Percentiles rank a stretch among this genome's conserved stretches.
These are phyloP conservation scores for Todus mexicanus DNA, from an alignment of 2,797 vertebrate species.

Conservation along the genomic window DNA sequence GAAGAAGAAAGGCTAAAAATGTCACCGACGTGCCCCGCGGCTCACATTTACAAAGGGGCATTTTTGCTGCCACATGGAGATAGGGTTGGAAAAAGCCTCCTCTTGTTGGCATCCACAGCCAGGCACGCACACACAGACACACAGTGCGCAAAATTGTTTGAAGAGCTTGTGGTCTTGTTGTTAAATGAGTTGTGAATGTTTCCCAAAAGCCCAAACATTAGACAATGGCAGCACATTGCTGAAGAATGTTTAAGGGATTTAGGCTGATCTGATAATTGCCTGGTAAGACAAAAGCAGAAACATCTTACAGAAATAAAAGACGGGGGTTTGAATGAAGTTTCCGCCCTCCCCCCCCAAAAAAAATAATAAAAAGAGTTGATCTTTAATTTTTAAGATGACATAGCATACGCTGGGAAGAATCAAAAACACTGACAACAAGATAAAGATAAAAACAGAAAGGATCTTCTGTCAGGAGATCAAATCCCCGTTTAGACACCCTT, in stretches of 20 bases:
- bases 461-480: neutral
- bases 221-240: constrained; percentile 35
- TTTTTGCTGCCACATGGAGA: neutral
- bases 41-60: neutral
- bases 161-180: neutral
- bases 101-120: neutral
- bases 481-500: neutral
- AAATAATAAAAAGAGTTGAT: neutral
- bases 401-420: neutral
- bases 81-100: neutral
- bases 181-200: constrained; percentile 11
- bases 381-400: constrained; percentile 5
- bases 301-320: neutral
- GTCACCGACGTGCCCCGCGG: neutral
- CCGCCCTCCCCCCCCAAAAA: no score
- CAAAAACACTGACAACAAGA: neutral
- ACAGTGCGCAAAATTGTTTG: neutral
- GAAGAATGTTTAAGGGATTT: constrained; percentile 31
- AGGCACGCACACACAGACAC: neutral
- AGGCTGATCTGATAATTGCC: constrained; percentile 22
- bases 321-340: neutral
- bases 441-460: neutral
- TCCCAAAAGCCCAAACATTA: neutral
- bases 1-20: neutral
- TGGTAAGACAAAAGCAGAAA: constrained; percentile 8